phyloP scores from a whole-genome alignment of 30 jellyfish, hydroid and myxozoan species.

The Cassiopea andromeda region DNA sequence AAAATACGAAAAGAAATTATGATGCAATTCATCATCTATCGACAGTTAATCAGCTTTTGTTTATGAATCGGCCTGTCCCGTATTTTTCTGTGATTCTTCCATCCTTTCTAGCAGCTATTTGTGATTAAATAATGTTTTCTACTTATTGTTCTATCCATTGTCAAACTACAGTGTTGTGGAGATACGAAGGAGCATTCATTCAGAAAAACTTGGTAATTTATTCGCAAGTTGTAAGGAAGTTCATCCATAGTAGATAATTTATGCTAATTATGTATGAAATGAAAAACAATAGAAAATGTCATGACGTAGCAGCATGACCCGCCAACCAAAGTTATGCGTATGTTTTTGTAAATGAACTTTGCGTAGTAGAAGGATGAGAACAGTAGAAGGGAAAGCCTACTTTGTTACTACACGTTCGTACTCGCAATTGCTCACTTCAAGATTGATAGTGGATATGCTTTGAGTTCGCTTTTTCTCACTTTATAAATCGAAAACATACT shows the following conservation, averaged over 20 bases:
- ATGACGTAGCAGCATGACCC: slow-evolving; percentile 76
- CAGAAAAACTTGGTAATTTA: slow-evolving; percentile 23
- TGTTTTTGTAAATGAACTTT: slow-evolving; percentile 65
- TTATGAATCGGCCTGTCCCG: too few species aligned
- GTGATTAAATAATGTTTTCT: too few species aligned
- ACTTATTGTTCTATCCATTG: too few species aligned
- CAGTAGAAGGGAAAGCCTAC: neutral
- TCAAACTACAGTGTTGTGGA: neutral
- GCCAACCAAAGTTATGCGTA: slow-evolving; percentile 68
- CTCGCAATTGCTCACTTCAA: slow-evolving; percentile 31
- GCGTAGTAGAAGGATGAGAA: slow-evolving; percentile 64
- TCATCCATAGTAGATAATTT: slow-evolving; percentile 45
- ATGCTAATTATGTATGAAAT: slow-evolving; percentile 26
- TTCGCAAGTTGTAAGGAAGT: slow-evolving; percentile 29
- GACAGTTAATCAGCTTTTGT: too few species aligned
- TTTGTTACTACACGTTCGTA: neutral
- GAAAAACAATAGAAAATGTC: slow-evolving; percentile 45
- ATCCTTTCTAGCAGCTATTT: too few species aligned
- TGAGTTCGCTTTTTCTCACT: neutral
- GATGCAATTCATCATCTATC: too few species aligned
- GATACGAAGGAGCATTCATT: slow-evolving; percentile 64
- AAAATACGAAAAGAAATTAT: too few species aligned
- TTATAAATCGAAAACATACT: neutral
- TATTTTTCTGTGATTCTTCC: too few species aligned
- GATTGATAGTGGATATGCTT: slow-evolving; percentile 6